phyloP scores from a whole-genome alignment of 2,888 invertebrate genomes.

The Tachina fera region DNA sequence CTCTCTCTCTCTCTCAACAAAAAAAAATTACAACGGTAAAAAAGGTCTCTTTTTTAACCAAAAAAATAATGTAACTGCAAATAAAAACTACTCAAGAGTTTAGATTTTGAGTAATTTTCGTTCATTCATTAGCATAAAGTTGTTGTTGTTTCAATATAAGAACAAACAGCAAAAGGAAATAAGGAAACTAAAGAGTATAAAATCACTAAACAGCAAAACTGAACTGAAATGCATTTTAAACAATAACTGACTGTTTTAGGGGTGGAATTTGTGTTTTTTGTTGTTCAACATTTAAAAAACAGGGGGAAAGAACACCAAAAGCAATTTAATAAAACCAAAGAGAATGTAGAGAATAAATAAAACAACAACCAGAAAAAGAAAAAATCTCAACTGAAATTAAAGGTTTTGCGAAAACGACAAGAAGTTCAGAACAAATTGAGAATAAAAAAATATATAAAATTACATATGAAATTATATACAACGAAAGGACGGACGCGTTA shows the following conservation, averaged over 20 bases:
- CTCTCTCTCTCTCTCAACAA: not conserved
- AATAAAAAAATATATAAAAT: not conserved
- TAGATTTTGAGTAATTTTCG: slow-evolving; percentile 42
- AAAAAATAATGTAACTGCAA: no score
- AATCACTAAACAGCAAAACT: slow-evolving; percentile 5
- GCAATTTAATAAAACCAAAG: slow-evolving; percentile 42
- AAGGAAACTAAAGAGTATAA: not conserved
- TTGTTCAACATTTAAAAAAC: not conserved
- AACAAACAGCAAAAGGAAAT: not conserved
- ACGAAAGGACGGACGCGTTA: slow-evolving; percentile 16
- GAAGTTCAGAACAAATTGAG: not conserved
- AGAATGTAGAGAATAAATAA: slow-evolving; percentile 54
- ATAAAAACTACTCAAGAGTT: not conserved
- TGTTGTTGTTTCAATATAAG: not conserved
- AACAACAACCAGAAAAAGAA: slow-evolving; percentile 46
- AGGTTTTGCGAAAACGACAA: slow-evolving; percentile 17
- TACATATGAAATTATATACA: not conserved
- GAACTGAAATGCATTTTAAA: slow-evolving; percentile 29
- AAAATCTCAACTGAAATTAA: slow-evolving; percentile 43
- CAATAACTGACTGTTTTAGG: slow-evolving; percentile 32
- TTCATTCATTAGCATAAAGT: slow-evolving; percentile 60
- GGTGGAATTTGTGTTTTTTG: slow-evolving; percentile 56
- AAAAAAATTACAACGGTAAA: not conserved
- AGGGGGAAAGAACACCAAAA: slow-evolving; percentile 41
- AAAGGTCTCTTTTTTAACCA: slow-evolving; percentile 32